Base-by-base conservation (phyloP, 30 jellyfish, hydroid and myxozoan species). In the Turritopsis rubra region DNA sequence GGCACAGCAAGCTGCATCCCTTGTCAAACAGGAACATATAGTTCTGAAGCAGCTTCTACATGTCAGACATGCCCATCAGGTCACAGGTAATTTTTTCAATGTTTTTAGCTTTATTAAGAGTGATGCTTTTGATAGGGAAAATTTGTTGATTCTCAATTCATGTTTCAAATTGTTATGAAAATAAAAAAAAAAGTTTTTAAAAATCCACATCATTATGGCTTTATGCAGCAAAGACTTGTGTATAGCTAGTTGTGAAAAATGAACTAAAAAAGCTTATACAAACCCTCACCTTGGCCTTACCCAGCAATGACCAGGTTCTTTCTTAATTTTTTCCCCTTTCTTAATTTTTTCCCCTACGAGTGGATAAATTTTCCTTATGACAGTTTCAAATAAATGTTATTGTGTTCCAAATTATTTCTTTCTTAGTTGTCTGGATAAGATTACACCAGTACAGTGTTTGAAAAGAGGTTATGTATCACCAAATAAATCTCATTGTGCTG, bases 11-110 rank as follows among this genome's bases (percentile, higher is more conserved):
- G 27, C 30, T 93, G 98, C 75, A 65, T 26, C 1, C 7, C 79
- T 9, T 93, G 98, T 80, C 88, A 88, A 30, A 88, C 85, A 82
- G 99, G 99, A 26, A 85, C 88, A 31, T 93, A 84, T 85, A 93
- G 96, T 80, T 26, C 84, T 0, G 85, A 68, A 60, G 96, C 86
- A 21, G 79, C 96, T n/a, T 20, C 89, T 21, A 26, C 84, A 9
- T 92, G 98, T 78, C 52, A 54, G n/a, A 23, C 24, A 25, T 92
- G 98, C 60, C 98, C 98, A 21, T 9, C 83, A 22, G 97, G 97
- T 23, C 75, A 91, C 85, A 81, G 92, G 97, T 86, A 85, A 17
- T 68, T 9, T 68, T n/a, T n/a, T 68, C 19, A 1, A 68, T 68
- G 9, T 19, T 68, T 1, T n/a, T 23, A 18, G 21, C 19, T 23